Evolutionary conservation across 2,797 vertebrate genomes (phyloP).

Genomic region (Phrynocephalus vlangalii): DNA sequence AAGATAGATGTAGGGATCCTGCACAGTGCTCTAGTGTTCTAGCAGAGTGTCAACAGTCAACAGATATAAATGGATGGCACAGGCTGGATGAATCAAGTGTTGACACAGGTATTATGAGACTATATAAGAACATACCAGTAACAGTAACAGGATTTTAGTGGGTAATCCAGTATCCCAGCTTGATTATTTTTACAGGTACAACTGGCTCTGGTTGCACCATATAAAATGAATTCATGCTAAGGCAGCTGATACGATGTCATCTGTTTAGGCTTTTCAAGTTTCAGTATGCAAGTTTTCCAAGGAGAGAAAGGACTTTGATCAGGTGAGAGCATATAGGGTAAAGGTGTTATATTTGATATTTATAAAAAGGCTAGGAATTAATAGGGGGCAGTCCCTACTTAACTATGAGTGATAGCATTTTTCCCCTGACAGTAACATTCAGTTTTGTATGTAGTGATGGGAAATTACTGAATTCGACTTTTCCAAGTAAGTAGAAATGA

Average conservation of each 20-base stretch:
- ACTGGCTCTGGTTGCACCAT: neutral
- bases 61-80: too few species aligned
- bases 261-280: neutral
- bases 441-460: neutral
- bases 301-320: neutral
- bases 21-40: neutral
- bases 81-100: neutral
- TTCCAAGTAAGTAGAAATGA: conserved; percentile 39
- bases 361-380: neutral
- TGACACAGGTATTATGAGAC: neutral
- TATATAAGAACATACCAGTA: neutral
- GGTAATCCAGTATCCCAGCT: too few species aligned
- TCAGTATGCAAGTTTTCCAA: neutral
- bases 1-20: neutral
- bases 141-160: too few species aligned
- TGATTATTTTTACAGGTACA: neutral
- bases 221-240: neutral
- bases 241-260: neutral
- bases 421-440: neutral
- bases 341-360: neutral
- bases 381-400: neutral
- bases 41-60: neutral
- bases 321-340: neutral
- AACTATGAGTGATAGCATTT: neutral
- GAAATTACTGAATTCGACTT: neutral